Evolutionary conservation across 2,113 vertebrate species (phyloP).

Genomic region (Antechinus stuartii): DNA sequence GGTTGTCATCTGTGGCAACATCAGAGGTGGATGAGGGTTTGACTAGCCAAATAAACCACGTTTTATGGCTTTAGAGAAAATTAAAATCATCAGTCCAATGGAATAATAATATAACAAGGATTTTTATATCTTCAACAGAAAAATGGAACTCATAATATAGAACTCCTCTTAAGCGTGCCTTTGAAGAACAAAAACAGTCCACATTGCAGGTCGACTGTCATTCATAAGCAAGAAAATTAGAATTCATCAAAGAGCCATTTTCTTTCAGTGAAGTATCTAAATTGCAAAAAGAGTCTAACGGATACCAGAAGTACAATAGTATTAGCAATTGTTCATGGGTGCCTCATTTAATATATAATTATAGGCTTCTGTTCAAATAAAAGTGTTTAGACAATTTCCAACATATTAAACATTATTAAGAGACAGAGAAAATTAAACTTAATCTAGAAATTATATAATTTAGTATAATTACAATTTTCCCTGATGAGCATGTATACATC

Average conservation of each 20-base stretch:
- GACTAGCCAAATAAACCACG: not conserved
- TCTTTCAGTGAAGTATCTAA: constrained; percentile 37
- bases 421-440: constrained; percentile 3
- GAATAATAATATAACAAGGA: constrained; percentile 1
- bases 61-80: constrained; percentile 11
- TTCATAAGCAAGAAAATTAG: constrained; percentile 39
- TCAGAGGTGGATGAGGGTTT: not conserved
- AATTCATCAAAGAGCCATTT: constrained; percentile 36
- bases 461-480: constrained; percentile 33
- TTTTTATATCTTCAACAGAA: constrained; percentile 2
- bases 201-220: not conserved
- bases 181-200: constrained; percentile 18
- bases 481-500: constrained; percentile 3
- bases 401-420: constrained; percentile 30
- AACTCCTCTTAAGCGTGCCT: not conserved
- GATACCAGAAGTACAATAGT: constrained; percentile 31
- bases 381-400: constrained; percentile 30
- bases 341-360: constrained; percentile 19
- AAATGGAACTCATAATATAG: not conserved
- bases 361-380: not conserved
- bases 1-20: not conserved
- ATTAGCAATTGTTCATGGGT: constrained; percentile 45
- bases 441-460: constrained; percentile 1
- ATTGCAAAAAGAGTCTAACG: constrained; percentile 39
- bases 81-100: constrained; percentile 6